phyloP scores from a whole-genome alignment of 1,140 invertebrate species.

The Cheumatopsyche charites region DNA sequence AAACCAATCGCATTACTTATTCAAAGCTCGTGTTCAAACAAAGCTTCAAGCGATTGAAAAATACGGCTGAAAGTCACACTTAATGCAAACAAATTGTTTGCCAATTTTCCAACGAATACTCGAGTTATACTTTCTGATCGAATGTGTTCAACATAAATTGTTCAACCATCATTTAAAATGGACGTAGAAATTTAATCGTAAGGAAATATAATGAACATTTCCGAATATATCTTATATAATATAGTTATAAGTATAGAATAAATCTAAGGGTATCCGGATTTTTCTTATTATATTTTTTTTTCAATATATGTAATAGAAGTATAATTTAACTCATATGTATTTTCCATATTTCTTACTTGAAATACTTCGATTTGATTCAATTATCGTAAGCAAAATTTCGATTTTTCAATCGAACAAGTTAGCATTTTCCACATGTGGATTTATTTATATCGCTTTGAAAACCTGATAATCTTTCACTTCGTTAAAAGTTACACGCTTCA shows the following conservation, averaged over 20 bases:
- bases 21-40: conserved; percentile 1
- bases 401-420: too few relatives aligned
- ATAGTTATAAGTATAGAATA: neutral
- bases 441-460: too few relatives aligned
- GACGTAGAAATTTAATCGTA: neutral
- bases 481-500: conserved; percentile 14
- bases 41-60: conserved; percentile 35
- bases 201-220: conserved; percentile 7
- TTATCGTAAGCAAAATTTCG: too few relatives aligned
- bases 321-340: too few relatives aligned
- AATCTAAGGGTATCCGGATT: neutral
- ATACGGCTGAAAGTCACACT: conserved; percentile 23
- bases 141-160: neutral
- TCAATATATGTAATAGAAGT: too few relatives aligned
- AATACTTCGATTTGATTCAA: too few relatives aligned
- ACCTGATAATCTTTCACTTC: neutral
- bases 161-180: neutral
- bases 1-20: conserved; percentile 7
- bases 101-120: neutral
- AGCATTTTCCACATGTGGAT: too few relatives aligned
- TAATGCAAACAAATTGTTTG: conserved; percentile 37
- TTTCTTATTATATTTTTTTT: too few relatives aligned
- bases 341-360: too few relatives aligned
- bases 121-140: neutral
- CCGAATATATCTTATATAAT: neutral